Percentiles rank a stretch among this genome's conserved stretches.
phyloP scores from a whole-genome alignment of 2,888 invertebrate genomes.

The Tachina fera region DNA sequence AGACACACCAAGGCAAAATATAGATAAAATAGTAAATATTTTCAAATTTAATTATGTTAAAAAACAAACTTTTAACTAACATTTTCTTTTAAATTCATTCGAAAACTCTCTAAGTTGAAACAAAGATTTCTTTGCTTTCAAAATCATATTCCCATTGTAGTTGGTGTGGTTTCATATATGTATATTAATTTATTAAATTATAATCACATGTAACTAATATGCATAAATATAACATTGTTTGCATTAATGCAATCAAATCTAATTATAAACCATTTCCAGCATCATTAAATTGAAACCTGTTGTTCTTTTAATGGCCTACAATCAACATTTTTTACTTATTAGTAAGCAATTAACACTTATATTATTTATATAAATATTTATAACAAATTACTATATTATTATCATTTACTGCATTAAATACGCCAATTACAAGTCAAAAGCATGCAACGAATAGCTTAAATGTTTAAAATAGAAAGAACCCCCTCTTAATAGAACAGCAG shows the following conservation, averaged over 20 bases:
- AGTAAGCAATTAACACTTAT: constrained; percentile 51
- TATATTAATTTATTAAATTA: background rate
- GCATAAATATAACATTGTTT: background rate
- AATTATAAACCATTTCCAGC: constrained; percentile 25
- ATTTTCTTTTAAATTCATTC: background rate
- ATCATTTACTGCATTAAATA: constrained; percentile 49
- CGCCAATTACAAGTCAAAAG: constrained; percentile 48
- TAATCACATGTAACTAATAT: background rate
- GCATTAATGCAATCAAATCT: background rate
- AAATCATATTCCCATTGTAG: background rate
- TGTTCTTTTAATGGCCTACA: constrained; percentile 22
- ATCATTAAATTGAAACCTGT: constrained; percentile 20
- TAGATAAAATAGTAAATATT: no score
- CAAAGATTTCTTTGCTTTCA: background rate
- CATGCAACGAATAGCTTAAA: constrained; percentile 27
- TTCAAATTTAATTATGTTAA: background rate
- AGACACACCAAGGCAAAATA: no score
- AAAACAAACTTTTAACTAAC: background rate
- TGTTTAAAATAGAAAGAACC: background rate
- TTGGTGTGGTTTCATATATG: background rate
- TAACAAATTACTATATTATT: constrained; percentile 44
- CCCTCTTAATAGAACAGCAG: background rate
- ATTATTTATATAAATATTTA: constrained; percentile 20
- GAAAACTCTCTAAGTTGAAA: background rate
- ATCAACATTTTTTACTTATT: constrained; percentile 35